Evolutionary conservation across 2,113 vertebrate species (phyloP).

Genomic region (Noctilio leporinus): DNA sequence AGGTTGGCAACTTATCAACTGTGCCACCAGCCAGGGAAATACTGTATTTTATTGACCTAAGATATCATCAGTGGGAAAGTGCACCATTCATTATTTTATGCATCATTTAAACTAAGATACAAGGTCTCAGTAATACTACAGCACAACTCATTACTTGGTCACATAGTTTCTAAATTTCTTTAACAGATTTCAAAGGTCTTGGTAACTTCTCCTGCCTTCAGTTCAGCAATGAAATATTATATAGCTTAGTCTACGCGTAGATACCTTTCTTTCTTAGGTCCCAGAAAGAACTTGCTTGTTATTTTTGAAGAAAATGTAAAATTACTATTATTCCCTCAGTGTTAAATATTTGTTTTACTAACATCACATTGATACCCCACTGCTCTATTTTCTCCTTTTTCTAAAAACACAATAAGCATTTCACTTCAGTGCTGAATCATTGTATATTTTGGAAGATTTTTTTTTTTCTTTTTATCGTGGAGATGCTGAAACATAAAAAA

Average conservation of each 20-base stretch:
- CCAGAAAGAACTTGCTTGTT: background rate
- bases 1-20: too few relatives aligned
- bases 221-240: background rate
- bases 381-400: constrained; percentile 9
- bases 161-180: background rate
- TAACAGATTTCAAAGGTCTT: background rate
- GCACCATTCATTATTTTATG: background rate
- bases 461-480: background rate
- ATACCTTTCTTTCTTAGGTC: background rate
- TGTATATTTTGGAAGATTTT: background rate
- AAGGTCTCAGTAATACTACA: background rate
- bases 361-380: background rate
- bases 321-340: background rate
- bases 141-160: background rate
- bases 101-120: background rate
- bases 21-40: too few relatives aligned
- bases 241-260: background rate
- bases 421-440: background rate
- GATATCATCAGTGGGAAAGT: background rate
- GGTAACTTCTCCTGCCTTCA: background rate
- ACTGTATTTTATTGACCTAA: background rate
- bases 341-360: constrained; percentile 21
- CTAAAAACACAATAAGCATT: background rate
- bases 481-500: background rate
- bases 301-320: constrained; percentile 7